Conservation (phyloP, 2,797 vertebrate genomes). For the Danionella dracula region DNA sequence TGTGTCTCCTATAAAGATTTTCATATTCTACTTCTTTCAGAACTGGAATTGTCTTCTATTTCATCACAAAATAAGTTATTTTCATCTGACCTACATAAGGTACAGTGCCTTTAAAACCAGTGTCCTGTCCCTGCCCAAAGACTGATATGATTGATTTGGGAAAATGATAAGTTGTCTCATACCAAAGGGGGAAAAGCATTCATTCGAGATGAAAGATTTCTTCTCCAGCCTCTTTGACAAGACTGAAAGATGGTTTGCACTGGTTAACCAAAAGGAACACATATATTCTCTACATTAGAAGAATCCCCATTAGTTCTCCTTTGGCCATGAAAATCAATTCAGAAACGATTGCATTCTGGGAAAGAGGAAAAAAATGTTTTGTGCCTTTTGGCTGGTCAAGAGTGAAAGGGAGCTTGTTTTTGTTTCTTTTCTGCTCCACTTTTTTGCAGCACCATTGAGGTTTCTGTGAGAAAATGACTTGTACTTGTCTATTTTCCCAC, state of each 20-base stretch:
- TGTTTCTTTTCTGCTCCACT: slow-evolving; percentile 11
- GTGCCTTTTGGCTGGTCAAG: slow-evolving; percentile 82
- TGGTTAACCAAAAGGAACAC: slow-evolving; percentile 99
- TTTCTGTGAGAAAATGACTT: slow-evolving; percentile 56
- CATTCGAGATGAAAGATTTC: slow-evolving; percentile 71
- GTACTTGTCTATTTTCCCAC: slow-evolving; percentile 55
- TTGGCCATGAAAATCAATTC: slow-evolving; percentile 99
- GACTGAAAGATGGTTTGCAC: slow-evolving; percentile 94
- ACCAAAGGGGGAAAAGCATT: slow-evolving; percentile 59
- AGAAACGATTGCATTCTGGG: slow-evolving; percentile 91
- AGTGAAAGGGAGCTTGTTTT: slow-evolving; percentile 69
- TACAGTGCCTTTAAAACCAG: slow-evolving; percentile 41
- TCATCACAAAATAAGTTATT: neutral
- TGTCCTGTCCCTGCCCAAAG: slow-evolving; percentile 53
- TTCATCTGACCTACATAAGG: neutral
- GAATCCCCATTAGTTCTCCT: slow-evolving; percentile 98
- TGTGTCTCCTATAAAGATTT: too few relatives aligned
- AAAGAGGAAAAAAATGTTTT: slow-evolving; percentile 77
- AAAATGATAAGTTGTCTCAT: slow-evolving; percentile 70
- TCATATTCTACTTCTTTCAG: too few relatives aligned
- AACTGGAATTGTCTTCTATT: too few relatives aligned
- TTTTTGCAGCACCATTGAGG: slow-evolving; percentile 42
- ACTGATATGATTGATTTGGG: slow-evolving; percentile 68
- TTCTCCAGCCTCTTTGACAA: slow-evolving; percentile 88
- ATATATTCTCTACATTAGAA: slow-evolving; percentile 98